Conservation (phyloP, 1,140 invertebrate species). For the Dendrolimus kikuchii region DNA sequence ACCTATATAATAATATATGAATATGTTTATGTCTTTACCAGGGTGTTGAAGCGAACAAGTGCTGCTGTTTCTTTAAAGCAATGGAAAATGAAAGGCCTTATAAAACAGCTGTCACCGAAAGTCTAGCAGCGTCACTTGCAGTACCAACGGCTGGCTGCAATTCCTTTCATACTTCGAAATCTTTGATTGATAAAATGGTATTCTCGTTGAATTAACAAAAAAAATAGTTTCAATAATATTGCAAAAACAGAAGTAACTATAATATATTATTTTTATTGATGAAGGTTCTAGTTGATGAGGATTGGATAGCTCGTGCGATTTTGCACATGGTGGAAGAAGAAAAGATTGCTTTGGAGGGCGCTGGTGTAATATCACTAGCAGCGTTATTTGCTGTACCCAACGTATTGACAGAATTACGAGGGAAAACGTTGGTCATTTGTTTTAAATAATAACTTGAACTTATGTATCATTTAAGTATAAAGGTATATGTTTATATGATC, state of each 20-base stretch:
- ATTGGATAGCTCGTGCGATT: constrained; percentile 77
- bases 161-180: constrained; percentile 75
- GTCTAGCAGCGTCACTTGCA: constrained; percentile 77
- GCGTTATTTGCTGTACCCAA: constrained; percentile 78
- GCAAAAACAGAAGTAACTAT: too few relatives aligned
- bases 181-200: constrained; percentile 76
- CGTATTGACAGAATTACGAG: constrained; percentile 74
- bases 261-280: neutral
- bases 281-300: constrained; percentile 61
- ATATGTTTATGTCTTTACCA: constrained; percentile 26
- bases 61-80: constrained; percentile 74
- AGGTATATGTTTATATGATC: too few relatives aligned
- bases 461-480: neutral
- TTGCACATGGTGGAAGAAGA: constrained; percentile 78
- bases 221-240: too few relatives aligned
- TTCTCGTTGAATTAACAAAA: constrained; percentile 1
- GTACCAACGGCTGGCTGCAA: constrained; percentile 78
- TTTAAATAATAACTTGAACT: neutral
- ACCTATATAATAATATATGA: too few relatives aligned
- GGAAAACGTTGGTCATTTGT: constrained; percentile 72
- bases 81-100: constrained; percentile 72
- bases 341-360: constrained; percentile 80
- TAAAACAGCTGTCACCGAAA: constrained; percentile 57
- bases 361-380: constrained; percentile 77
- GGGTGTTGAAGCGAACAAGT: constrained; percentile 78